Conservation (phyloP, 2,113 vertebrate species). For the Periophthalmus modestus region DNA sequence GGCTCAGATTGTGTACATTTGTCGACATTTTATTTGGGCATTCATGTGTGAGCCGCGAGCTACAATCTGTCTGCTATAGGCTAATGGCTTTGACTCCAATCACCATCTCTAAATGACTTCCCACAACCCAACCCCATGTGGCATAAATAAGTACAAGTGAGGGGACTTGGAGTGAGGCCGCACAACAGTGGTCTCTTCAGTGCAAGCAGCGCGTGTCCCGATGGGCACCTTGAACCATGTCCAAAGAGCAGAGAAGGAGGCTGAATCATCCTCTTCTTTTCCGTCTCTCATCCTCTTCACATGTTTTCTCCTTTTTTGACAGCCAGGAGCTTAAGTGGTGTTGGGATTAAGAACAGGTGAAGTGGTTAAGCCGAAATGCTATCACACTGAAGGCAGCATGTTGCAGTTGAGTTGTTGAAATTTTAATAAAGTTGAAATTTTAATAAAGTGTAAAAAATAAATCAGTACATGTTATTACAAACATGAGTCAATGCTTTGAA, state of each 20-base stretch:
- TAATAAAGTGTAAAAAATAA: too few relatives aligned
- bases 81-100: slow-evolving; percentile 60
- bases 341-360: slow-evolving; percentile 52
- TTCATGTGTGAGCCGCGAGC: slow-evolving; percentile 6
- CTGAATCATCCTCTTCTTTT: slow-evolving; percentile 15
- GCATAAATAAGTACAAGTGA: slow-evolving; percentile 28
- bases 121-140: slow-evolving; percentile 17
- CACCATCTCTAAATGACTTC: slow-evolving; percentile 47
- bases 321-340: slow-evolving; percentile 43
- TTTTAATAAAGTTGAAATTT: too few relatives aligned
- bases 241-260: slow-evolving; percentile 40
- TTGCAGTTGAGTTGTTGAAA: too few relatives aligned
- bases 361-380: slow-evolving; percentile 18
- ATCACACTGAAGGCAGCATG: background rate
- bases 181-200: slow-evolving; percentile 54
- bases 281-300: slow-evolving; percentile 4
- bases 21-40: slow-evolving; percentile 6
- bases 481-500: too few relatives aligned
- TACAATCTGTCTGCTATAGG: slow-evolving; percentile 30
- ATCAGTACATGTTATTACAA: too few relatives aligned
- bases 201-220: slow-evolving; percentile 32
- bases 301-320: slow-evolving; percentile 9
- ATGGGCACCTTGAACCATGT: slow-evolving; percentile 45
- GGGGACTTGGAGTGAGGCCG: slow-evolving; percentile 28
- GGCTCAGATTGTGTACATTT: background rate